Conservation (phyloP, 1,140 invertebrate species). For the Palaemon carinicauda region DNA sequence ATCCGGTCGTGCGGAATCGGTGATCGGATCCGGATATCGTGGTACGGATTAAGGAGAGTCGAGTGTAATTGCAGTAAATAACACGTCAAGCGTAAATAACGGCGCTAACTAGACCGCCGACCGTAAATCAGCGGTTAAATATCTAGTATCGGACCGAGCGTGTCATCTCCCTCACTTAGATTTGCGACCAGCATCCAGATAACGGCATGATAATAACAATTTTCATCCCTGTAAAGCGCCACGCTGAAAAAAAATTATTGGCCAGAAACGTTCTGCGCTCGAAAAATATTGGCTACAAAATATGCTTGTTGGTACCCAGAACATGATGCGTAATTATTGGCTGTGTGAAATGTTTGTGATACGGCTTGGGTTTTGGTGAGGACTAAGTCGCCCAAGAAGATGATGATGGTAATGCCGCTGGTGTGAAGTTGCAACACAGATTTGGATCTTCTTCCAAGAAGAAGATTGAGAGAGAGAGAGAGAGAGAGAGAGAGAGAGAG, state of each 20-base stretch:
- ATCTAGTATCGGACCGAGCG: conserved; percentile 31
- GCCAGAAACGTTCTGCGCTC: background rate
- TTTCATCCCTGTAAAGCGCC: conserved; percentile 51
- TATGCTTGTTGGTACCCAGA: background rate
- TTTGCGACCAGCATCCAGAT: conserved; percentile 38
- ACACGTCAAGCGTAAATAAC: conserved; percentile 55
- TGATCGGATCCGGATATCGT: background rate
- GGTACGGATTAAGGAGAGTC: conserved; percentile 40
- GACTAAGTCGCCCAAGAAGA: background rate
- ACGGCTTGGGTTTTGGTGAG: background rate
- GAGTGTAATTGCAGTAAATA: conserved; percentile 54
- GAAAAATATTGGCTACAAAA: conserved; percentile 37
- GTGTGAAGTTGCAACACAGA: too few relatives aligned
- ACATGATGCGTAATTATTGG: conserved; percentile 44
- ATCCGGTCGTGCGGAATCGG: background rate
- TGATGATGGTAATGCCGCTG: background rate
- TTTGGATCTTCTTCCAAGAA: background rate
- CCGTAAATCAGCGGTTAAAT: conserved; percentile 48
- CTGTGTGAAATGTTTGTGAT: conserved; percentile 29
- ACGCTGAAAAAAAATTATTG: conserved; percentile 48
- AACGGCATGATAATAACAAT: conserved; percentile 42
- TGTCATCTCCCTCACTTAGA: conserved; percentile 50
- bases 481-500: background rate
- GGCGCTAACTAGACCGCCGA: conserved; percentile 47
- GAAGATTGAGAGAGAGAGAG: background rate